phyloP scores from a whole-genome alignment of 2,888 invertebrate genomes.

The Tachina grossa region DNA sequence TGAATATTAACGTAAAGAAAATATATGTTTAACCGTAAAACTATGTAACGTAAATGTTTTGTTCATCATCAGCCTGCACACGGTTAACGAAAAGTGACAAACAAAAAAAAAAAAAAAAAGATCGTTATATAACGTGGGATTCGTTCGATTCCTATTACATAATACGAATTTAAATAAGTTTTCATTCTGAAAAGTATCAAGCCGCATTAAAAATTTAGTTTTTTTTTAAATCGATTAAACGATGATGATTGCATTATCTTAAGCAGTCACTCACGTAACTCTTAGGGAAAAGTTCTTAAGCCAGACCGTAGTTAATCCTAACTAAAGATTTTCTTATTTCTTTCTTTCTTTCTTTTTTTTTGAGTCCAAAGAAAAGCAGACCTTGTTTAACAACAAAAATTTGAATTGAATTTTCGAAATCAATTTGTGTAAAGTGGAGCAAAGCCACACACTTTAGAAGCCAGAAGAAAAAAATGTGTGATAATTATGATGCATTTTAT shows the following conservation, averaged over 20 bases:
- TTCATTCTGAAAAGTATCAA: neutral
- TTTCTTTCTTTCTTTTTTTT: too few species aligned
- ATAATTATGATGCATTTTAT: conserved; percentile 33
- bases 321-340: neutral
- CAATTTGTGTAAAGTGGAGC: conserved; percentile 30
- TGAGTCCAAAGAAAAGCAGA: conserved; percentile 12
- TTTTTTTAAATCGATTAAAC: conserved; percentile 20
- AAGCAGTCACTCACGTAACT: conserved; percentile 44
- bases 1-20: neutral
- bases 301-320: neutral
- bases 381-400: conserved; percentile 29
- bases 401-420: conserved; percentile 29
- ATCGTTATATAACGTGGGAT: conserved; percentile 57
- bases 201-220: neutral
- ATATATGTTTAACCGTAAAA: conserved; percentile 26
- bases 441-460: conserved; percentile 9
- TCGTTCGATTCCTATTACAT: conserved; percentile 54
- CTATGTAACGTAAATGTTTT: neutral
- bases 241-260: conserved; percentile 18
- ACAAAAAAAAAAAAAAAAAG: conserved; percentile 1
- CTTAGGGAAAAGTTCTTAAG: conserved; percentile 22
- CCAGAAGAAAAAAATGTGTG: conserved; percentile 11
- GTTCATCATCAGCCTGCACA: neutral
- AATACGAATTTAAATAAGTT: conserved; percentile 28
- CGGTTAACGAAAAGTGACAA: conserved; percentile 44